Evolutionary conservation across 2,888 invertebrate genomes (phyloP).

Genomic region (Imbricaverruca yamaguchii): DNA sequence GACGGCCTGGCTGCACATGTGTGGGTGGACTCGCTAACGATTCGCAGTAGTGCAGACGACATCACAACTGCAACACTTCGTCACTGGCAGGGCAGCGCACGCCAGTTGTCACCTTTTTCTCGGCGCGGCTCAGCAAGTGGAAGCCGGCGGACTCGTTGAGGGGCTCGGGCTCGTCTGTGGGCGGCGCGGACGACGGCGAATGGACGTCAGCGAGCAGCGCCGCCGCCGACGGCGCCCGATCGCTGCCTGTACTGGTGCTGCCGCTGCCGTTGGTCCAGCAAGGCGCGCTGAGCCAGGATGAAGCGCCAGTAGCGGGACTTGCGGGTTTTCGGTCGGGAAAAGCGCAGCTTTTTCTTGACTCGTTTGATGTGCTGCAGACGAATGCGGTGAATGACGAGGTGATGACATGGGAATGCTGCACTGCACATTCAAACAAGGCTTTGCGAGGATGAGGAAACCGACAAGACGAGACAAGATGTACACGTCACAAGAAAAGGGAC

Average conservation of each 20-base stretch:
- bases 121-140: conserved; percentile 42
- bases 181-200: neutral
- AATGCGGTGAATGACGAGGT: conserved; percentile 33
- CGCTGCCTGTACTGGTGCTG: conserved; percentile 36
- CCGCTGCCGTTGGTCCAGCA: conserved; percentile 31
- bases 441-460: no score
- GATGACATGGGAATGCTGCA: no score
- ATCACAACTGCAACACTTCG: neutral
- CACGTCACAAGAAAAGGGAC: no score
- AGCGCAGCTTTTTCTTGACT: neutral
- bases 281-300: conserved; percentile 34
- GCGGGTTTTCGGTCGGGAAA: conserved; percentile 33
- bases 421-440: no score
- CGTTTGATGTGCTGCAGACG: neutral
- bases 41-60: no score
- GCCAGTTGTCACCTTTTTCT: conserved; percentile 40
- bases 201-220: neutral
- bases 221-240: neutral
- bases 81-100: neutral
- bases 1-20: neutral
- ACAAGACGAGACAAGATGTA: no score
- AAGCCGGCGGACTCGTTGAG: conserved; percentile 39
- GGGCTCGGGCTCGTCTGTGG: conserved; percentile 31
- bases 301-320: conserved; percentile 34
- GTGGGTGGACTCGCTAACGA: no score